Percentiles rank a stretch among this genome's conserved stretches.
Conservation (phyloP, 1,140 invertebrate species). For the Frieseomelitta varia region DNA sequence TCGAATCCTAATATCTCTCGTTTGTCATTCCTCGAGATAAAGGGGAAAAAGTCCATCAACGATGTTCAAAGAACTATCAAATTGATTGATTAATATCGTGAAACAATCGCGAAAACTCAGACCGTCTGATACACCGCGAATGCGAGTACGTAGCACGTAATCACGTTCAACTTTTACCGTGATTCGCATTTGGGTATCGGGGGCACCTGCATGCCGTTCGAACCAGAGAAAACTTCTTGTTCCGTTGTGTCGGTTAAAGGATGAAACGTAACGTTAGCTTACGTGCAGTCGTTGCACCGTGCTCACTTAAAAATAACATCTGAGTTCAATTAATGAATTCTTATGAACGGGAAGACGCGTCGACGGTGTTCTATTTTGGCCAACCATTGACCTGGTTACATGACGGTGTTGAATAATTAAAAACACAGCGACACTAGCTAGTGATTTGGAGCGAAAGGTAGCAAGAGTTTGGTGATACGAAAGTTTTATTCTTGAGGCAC, state of each 20-base stretch:
- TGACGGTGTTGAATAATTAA: constrained; percentile 7
- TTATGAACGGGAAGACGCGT: background rate
- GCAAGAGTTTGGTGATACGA: background rate
- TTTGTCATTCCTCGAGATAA: background rate
- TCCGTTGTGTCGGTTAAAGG: constrained; percentile 11
- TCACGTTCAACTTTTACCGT: constrained; percentile 69
- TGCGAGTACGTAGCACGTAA: constrained; percentile 56
- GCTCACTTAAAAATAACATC: background rate
- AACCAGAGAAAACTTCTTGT: constrained; percentile 52
- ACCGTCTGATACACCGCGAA: background rate
- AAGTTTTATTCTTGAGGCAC: background rate
- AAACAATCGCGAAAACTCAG: background rate
- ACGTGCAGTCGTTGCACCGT: constrained; percentile 10
- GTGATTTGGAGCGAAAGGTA: background rate
- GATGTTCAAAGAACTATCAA: background rate
- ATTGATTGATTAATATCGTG: too few species aligned
- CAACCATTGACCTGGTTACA: background rate
- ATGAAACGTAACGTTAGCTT: constrained; percentile 25
- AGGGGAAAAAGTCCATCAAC: background rate
- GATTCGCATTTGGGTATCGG: constrained; percentile 71
- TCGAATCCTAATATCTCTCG: background rate
- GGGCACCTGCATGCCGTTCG: constrained; percentile 62
- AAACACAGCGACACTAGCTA: too few species aligned
- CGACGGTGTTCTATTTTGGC: background rate
- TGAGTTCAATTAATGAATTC: background rate